These are phyloP conservation scores for Holacanthella duospinosa DNA, from an alignment of 2,888 invertebrate species.

Conservation along the genomic window DNA sequence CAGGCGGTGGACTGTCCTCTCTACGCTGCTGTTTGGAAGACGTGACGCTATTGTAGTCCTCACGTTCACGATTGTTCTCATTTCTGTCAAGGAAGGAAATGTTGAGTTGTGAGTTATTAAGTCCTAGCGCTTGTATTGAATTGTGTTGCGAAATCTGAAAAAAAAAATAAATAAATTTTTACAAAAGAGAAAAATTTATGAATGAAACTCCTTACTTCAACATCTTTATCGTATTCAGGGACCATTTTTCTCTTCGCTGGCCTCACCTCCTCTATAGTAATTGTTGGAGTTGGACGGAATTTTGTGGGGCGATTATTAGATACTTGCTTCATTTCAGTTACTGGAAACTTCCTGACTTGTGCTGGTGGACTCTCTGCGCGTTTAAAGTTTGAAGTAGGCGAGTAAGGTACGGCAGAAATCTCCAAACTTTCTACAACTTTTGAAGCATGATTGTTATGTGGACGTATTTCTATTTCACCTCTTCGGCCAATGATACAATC, in stretches of 20 bases:
- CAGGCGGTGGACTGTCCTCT: background rate
- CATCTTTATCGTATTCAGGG: background rate
- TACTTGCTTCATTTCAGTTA: background rate
- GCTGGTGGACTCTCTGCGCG: background rate
- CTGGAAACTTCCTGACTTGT: background rate
- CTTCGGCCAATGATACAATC: background rate
- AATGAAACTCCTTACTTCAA: background rate
- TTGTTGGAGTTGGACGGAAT: constrained; percentile 4
- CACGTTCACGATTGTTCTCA: background rate
- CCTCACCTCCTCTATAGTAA: background rate
- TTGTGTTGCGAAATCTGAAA: background rate
- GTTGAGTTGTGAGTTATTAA: background rate
- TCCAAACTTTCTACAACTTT: background rate
- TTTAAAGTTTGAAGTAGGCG: background rate
- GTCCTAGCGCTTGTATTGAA: background rate
- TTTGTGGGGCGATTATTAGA: background rate
- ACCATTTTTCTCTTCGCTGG: background rate
- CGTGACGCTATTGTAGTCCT: background rate
- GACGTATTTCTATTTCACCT: background rate
- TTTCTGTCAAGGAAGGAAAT: background rate
- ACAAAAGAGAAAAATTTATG: background rate
- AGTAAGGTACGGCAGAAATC: background rate
- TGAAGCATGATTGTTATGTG: background rate
- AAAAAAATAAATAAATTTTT: background rate
- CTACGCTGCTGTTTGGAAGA: background rate